A percentile compares a stretch with the other conserved stretches of the same genome.
phyloP scores from a whole-genome alignment of 2,888 invertebrate species.

The Yponomeuta plumbellus region DNA sequence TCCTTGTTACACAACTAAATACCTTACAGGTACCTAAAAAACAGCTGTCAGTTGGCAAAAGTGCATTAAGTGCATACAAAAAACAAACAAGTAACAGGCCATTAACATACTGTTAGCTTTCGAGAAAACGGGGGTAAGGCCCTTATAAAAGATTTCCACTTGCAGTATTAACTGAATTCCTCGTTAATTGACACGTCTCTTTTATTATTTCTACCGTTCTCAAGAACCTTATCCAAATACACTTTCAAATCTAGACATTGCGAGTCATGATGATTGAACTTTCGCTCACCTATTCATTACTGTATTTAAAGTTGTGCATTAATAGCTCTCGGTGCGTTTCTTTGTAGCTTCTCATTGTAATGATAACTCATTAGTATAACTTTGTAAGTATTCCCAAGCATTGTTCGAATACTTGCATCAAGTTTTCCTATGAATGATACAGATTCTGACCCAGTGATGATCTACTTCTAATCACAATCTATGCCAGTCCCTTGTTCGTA shows the following conservation, averaged over 20 bases:
- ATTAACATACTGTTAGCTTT: too few species aligned
- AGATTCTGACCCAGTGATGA: background rate
- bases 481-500: background rate
- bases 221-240: background rate
- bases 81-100: too few species aligned
- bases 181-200: too few species aligned
- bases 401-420: slow-evolving; percentile 25
- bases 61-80: too few species aligned
- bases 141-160: too few species aligned
- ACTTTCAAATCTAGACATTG: background rate
- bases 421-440: slow-evolving; percentile 9
- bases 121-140: too few species aligned
- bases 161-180: too few species aligned
- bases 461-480: background rate
- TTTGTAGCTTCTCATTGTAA: slow-evolving; percentile 10
- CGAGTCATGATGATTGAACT: background rate
- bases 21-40: too few species aligned
- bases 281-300: background rate
- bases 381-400: slow-evolving; percentile 24
- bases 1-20: too few species aligned
- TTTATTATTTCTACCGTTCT: too few species aligned
- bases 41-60: too few species aligned
- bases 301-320: slow-evolving; percentile 4
- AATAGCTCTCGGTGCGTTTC: background rate
- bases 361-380: slow-evolving; percentile 14